phyloP scores from a whole-genome alignment of 2,113 vertebrate genomes.

The Protobothrops flavoviridis region DNA sequence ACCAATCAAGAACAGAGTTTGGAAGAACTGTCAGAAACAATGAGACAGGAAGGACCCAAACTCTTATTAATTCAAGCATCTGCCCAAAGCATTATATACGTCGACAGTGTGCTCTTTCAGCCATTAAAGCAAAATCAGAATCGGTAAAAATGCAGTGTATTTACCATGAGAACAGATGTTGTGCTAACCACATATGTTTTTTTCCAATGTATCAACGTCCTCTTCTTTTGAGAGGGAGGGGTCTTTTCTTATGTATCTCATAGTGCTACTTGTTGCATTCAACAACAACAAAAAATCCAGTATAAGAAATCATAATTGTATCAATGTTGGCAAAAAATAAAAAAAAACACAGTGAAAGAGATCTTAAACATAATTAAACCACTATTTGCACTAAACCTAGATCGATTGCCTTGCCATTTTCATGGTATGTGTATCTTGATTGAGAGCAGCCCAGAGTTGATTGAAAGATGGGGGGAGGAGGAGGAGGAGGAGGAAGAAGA shows the following conservation, averaged over 20 bases:
- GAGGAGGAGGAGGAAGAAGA: too few species aligned
- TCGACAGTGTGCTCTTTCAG: background rate
- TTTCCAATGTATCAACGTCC: background rate
- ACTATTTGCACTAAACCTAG: background rate
- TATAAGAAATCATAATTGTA: background rate
- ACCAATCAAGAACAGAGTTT: background rate
- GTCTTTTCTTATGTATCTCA: background rate
- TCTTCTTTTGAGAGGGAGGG: background rate
- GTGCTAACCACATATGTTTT: background rate
- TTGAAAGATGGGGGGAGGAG: background rate
- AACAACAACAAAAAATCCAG: background rate
- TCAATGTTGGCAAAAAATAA: background rate
- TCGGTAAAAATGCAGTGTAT: background rate
- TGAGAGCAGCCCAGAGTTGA: background rate
- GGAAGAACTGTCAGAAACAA: background rate
- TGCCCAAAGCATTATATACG: background rate
- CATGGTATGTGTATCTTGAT: background rate
- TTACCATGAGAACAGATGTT: background rate
- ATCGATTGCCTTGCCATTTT: background rate
- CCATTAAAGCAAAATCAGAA: conserved; percentile 3
- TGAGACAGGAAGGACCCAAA: background rate
- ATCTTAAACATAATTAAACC: background rate
- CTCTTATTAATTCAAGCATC: background rate
- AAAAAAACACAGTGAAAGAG: background rate
- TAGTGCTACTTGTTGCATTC: background rate